Conservation (phyloP, 2,888 invertebrate genomes). For the Isotomurus palustris region DNA sequence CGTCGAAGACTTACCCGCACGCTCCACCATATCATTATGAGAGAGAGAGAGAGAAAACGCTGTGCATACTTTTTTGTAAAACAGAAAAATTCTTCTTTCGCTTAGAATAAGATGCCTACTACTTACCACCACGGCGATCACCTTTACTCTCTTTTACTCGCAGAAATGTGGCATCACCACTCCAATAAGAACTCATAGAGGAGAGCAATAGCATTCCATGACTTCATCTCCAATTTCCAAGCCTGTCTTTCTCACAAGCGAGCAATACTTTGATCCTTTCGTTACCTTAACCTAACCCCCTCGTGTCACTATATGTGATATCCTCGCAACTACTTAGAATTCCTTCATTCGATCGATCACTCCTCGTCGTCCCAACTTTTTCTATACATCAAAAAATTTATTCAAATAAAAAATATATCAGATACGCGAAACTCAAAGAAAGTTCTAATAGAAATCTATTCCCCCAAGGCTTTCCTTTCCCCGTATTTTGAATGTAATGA, state of each 20-base stretch:
- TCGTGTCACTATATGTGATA: conserved; percentile 5
- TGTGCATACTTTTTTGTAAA: no score
- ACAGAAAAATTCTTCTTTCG: no score
- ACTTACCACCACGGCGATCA: no score
- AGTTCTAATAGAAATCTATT: conserved; percentile 2
- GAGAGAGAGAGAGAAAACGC: no score
- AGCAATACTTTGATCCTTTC: conserved; percentile 33
- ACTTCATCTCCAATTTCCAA: conserved; percentile 42
- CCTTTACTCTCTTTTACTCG: conserved; percentile 16
- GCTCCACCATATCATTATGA: conserved; percentile 34
- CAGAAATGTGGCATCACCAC: no score
- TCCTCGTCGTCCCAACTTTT: conserved; percentile 1
- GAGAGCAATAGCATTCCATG: no score
- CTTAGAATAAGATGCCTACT: no score
- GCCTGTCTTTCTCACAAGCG: conserved; percentile 10
- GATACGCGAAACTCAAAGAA: neutral
- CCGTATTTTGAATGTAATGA: neutral
- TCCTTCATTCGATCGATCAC: conserved; percentile 29
- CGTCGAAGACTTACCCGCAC: conserved; percentile 11
- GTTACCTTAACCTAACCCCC: conserved; percentile 32
- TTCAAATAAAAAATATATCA: conserved; percentile 10
- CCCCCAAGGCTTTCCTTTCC: conserved; percentile 4
- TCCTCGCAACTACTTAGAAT: conserved; percentile 18
- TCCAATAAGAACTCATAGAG: no score
- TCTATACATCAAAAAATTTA: conserved; percentile 6